Evolutionary conservation across 2,888 invertebrate genomes (phyloP), one percentile per base, ranked within the genome.

Genomic region (Drosophila siamana): DNA sequence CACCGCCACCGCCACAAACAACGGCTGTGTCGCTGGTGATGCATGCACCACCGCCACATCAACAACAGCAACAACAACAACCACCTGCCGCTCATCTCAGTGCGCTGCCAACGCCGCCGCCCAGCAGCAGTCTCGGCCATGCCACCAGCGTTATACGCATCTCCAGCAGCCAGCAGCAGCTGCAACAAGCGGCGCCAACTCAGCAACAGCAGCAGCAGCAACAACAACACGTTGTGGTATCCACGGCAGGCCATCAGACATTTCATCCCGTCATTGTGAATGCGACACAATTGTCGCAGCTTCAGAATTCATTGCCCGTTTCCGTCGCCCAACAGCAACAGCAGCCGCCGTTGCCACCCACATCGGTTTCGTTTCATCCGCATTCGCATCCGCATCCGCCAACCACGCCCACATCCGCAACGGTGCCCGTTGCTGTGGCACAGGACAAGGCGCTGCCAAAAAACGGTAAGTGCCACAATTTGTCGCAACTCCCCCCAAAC

Each of bases 101-200:
- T 61, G 51, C 69, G 52, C 66, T 80, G 64, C 80, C 86, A 30
- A 81, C 86, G 16, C 89, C 88, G 50, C 66, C 84, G 55, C 80
- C 79, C 74, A 62, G 86, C 74, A 62, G 86, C 93, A 43, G 62
- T 19, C 94, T 93, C 22, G 92, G 93, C 9, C 93, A 94, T 66
- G 94, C 95, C 44, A 96, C 96, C 26, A 96, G 97, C 92, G 97
- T 97, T 36, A 97, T 97, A 88, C 93, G 97, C 89, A 95, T 97
- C 86, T 97, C 97, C 1, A 97, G 97, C 9, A 95, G 91, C 80
- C 86, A 84, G 82, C 84, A 40, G 22, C 70, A 41, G 19, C 69
- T 28, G n/a, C 74, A 96, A 96, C 9, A 95, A 88, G 74, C 63
- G 55, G 28, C 51, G 33, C 11, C 69, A 43, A 33, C 69, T 57